These are phyloP conservation scores for Aepyceros melampus DNA, from an alignment of 2,113 vertebrate genomes.

Conservation along the genomic window DNA sequence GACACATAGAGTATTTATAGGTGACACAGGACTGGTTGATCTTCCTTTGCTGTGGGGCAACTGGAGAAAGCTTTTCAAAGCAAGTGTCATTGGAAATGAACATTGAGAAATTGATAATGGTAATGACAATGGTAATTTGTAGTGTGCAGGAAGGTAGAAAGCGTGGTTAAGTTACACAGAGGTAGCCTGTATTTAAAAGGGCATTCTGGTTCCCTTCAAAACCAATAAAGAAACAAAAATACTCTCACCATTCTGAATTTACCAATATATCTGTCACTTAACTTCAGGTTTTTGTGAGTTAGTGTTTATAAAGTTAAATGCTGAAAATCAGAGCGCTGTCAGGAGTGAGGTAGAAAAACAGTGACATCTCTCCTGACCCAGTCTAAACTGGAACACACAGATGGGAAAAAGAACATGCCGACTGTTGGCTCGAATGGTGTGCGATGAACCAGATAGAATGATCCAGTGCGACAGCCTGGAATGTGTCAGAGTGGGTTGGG, in stretches of 20 bases:
- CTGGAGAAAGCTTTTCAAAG: conserved; percentile 3
- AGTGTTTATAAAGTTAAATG: conserved; percentile 55
- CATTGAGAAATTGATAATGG: conserved; percentile 26
- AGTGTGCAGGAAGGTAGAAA: conserved; percentile 1
- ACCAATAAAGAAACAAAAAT: not conserved
- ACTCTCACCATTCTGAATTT: not conserved
- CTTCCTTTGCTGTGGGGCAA: not conserved
- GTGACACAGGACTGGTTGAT: conserved; percentile 7
- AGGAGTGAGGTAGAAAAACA: conserved; percentile 41
- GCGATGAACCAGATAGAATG: conserved; percentile 53
- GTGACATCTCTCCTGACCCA: conserved; percentile 67
- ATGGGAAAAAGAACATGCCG: conserved; percentile 36
- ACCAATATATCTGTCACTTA: not conserved
- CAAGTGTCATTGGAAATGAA: conserved; percentile 52
- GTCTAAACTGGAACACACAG: conserved; percentile 54
- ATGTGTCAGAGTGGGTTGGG: conserved; percentile 55
- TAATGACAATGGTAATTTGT: not conserved
- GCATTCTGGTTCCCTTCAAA: not conserved
- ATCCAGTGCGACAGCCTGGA: conserved; percentile 33
- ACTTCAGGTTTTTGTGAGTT: conserved; percentile 28
- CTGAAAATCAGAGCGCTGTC: conserved; percentile 60
- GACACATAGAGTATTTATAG: not conserved
- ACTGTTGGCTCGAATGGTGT: conserved; percentile 7
- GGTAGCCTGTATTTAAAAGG: not conserved
- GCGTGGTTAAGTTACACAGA: not conserved